Conservation (phyloP, 2,113 vertebrate species). For the Mugil cephalus region DNA sequence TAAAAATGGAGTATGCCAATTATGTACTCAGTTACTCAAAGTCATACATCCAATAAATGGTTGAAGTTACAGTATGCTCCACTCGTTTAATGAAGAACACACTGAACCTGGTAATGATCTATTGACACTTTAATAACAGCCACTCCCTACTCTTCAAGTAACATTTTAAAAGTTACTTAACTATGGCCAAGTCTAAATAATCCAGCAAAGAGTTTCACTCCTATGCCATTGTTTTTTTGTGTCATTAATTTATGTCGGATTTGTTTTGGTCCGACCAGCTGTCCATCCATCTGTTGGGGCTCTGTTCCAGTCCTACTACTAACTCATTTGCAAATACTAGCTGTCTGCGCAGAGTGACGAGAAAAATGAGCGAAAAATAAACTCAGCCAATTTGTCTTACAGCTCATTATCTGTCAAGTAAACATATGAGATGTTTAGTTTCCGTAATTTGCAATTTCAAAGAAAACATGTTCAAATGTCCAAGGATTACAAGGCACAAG, state of each 20-base stretch:
- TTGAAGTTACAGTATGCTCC: neutral
- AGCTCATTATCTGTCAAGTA: neutral
- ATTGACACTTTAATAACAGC: no score
- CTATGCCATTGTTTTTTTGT: conserved; percentile 71
- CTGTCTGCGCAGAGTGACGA: neutral
- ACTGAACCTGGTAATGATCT: neutral
- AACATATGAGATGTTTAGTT: neutral
- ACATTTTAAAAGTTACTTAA: neutral
- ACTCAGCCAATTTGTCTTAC: neutral
- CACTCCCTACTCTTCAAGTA: neutral
- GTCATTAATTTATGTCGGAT: conserved; percentile 76
- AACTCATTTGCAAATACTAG: neutral
- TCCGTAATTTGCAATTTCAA: neutral
- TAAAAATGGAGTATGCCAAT: no score
- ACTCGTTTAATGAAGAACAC: no score
- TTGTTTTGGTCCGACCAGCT: conserved; percentile 77
- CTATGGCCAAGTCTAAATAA: conserved; percentile 11
- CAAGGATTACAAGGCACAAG: neutral
- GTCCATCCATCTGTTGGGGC: conserved; percentile 79
- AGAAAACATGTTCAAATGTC: neutral
- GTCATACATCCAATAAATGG: neutral
- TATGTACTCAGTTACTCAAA: neutral
- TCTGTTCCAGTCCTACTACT: conserved; percentile 50
- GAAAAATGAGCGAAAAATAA: neutral
- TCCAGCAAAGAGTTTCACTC: conserved; percentile 38